Conservation (phyloP, 2,797 vertebrate species). For the Saxicola maurus region DNA sequence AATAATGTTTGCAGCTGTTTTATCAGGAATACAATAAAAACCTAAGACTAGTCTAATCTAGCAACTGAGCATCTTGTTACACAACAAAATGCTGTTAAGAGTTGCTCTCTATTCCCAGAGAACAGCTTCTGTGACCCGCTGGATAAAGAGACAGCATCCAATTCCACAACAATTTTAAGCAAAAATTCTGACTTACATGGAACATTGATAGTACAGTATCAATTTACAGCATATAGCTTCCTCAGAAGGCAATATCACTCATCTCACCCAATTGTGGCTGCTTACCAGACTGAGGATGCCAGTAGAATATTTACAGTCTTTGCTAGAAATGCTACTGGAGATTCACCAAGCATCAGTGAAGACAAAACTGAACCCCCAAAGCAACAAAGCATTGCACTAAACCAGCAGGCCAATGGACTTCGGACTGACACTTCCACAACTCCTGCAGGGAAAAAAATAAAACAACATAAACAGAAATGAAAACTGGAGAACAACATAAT, state of each 20-base stretch:
- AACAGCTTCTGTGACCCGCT: not conserved
- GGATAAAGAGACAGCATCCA: not conserved
- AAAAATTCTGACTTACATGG: not conserved
- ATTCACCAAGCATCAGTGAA: constrained; percentile 87
- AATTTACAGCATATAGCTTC: not conserved
- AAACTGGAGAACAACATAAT: not conserved
- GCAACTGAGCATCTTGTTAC: not conserved
- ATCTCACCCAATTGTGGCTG: not conserved
- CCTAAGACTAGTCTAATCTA: not conserved
- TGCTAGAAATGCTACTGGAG: constrained; percentile 82
- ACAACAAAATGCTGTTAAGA: not conserved
- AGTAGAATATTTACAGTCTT: constrained; percentile 84
- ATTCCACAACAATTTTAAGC: not conserved
- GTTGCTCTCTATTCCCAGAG: not conserved
- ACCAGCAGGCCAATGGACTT: constrained; percentile 94
- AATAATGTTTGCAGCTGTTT: not conserved
- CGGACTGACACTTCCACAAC: constrained; percentile 76
- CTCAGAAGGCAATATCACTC: not conserved
- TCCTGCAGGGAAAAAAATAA: constrained; percentile 66
- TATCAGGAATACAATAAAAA: not conserved
- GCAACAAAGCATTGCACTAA: constrained; percentile 94
- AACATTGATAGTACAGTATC: not conserved
- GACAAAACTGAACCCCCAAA: constrained; percentile 93
- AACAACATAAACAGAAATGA: not conserved
- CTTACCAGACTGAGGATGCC: constrained; percentile 91